Conservation (phyloP, 2,797 vertebrate species). For the Protosalanx chinensis region DNA sequence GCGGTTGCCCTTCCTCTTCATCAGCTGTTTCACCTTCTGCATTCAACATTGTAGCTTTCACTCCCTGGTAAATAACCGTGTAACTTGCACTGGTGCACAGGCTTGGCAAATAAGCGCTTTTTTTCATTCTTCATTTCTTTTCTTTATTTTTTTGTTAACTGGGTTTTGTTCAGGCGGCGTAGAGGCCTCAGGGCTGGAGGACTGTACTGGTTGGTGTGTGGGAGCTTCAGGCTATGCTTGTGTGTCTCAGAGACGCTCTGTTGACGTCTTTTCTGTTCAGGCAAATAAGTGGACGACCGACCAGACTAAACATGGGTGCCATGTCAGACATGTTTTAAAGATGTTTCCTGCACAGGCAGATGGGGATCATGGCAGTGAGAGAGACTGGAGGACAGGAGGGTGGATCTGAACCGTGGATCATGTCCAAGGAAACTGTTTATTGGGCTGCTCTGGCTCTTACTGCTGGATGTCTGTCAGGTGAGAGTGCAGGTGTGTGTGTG, state of each 20-base stretch:
- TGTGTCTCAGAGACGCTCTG: conserved; percentile 27
- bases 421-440: conserved; percentile 36
- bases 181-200: conserved; percentile 29
- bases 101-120: conserved; percentile 43
- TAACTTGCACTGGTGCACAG: conserved; percentile 64
- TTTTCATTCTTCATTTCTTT: too few species aligned
- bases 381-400: conserved; percentile 21
- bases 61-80: conserved; percentile 36
- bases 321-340: conserved; percentile 53
- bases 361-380: conserved; percentile 22
- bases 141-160: conserved; percentile 39
- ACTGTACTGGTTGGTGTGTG: conserved; percentile 28
- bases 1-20: neutral
- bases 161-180: conserved; percentile 19
- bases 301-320: conserved; percentile 39
- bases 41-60: conserved; percentile 33
- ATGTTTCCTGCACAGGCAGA: conserved; percentile 40
- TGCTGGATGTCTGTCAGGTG: conserved; percentile 55
- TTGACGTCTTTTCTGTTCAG: conserved; percentile 18
- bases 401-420: conserved; percentile 20
- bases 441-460: conserved; percentile 50
- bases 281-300: conserved; percentile 25
- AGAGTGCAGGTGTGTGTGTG: conserved; percentile 35
- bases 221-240: conserved; percentile 22
- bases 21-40: conserved; percentile 22